These are phyloP conservation scores for Chymomyza procnemis DNA, from an alignment of 2,888 invertebrate genomes.

Conservation along the genomic window DNA sequence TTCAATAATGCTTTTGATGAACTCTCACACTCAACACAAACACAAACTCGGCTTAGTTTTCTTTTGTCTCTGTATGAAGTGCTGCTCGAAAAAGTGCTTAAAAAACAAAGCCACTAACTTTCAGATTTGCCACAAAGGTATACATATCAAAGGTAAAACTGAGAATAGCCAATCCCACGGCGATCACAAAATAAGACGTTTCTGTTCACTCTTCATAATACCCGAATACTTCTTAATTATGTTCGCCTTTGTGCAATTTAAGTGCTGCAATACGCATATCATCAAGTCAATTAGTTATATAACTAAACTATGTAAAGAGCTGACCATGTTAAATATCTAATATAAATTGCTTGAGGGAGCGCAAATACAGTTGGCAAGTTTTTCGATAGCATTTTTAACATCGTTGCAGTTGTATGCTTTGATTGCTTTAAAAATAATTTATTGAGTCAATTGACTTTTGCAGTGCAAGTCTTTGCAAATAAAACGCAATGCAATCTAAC, in stretches of 20 bases:
- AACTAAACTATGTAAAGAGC: neutral
- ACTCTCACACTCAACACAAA: no score
- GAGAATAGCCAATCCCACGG: neutral
- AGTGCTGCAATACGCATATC: neutral
- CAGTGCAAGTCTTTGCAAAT: slow-evolving; percentile 62
- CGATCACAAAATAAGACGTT: neutral
- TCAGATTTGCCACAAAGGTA: no score
- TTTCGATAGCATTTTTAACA: slow-evolving; percentile 56
- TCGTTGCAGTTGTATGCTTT: slow-evolving; percentile 52
- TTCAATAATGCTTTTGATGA: no score
- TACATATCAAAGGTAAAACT: neutral
- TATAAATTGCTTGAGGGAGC: neutral
- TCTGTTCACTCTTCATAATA: neutral
- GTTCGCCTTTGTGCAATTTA: neutral
- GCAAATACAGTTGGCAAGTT: slow-evolving; percentile 31
- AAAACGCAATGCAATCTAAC: slow-evolving; percentile 68
- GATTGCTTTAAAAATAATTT: slow-evolving; percentile 74
- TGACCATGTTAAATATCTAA: neutral
- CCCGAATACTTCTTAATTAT: neutral
- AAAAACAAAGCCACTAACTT: no score
- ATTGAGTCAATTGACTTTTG: slow-evolving; percentile 73
- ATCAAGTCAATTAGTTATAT: neutral
- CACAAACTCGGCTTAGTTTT: no score
- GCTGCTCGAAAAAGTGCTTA: no score
- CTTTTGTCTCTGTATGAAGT: no score